Conservation (phyloP, 2,888 invertebrate species). For the Matsumyia berberina region DNA sequence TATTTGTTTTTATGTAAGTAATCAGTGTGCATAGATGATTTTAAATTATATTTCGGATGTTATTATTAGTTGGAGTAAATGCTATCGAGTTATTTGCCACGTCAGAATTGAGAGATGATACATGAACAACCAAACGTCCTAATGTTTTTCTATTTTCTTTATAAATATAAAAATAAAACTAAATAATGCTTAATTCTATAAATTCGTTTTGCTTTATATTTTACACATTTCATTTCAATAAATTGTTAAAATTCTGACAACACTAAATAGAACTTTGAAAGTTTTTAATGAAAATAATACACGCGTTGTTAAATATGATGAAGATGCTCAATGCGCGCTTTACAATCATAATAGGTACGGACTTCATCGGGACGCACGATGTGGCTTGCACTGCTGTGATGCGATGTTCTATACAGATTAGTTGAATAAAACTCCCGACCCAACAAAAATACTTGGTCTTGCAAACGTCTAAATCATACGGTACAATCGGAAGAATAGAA, state of each 20-base stretch:
- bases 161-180: neutral
- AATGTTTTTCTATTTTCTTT: neutral
- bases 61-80: conserved; percentile 2
- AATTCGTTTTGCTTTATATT: neutral
- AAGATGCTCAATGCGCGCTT: too few species aligned
- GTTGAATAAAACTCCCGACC: too few species aligned
- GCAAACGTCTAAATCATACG: too few species aligned
- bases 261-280: too few species aligned
- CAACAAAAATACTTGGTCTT: too few species aligned
- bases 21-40: conserved; percentile 30
- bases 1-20: conserved; percentile 6
- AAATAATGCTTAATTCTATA: neutral
- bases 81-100: neutral
- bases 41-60: neutral
- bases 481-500: too few species aligned
- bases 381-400: too few species aligned
- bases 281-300: too few species aligned
- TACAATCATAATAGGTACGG: too few species aligned
- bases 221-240: neutral
- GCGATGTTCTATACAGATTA: too few species aligned
- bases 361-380: too few species aligned
- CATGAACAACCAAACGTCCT: neutral
- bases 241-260: neutral
- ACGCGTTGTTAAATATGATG: too few species aligned
- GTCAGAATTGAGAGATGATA: conserved; percentile 13